A percentile compares a stretch with the other conserved stretches of the same genome.
Conservation (phyloP, 1,140 invertebrate genomes). For the Stegodyphus dumicola region DNA sequence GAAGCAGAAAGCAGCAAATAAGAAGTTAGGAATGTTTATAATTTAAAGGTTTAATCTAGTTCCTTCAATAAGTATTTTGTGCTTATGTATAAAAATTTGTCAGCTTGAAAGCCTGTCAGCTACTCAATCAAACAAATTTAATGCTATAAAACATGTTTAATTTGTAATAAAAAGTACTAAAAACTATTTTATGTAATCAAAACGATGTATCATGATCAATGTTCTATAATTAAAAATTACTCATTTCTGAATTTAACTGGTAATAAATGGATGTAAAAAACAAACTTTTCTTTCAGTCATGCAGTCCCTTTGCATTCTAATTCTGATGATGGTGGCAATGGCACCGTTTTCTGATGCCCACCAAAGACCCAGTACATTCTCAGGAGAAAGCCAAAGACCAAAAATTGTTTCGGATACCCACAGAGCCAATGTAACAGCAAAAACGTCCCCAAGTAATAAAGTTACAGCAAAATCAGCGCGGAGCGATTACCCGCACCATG, state of each 20-base stretch:
- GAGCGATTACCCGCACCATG: constrained; percentile 15
- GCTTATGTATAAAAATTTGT: too few species aligned
- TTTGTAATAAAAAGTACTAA: too few species aligned
- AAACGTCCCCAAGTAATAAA: background rate
- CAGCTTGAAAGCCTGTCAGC: too few species aligned
- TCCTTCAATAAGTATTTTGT: too few species aligned
- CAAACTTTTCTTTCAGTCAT: constrained; percentile 1
- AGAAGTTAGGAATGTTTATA: too few species aligned
- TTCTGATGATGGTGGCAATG: background rate
- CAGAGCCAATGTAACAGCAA: background rate
- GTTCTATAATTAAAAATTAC: background rate
- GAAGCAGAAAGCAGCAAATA: too few species aligned
- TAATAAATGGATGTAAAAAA: background rate
- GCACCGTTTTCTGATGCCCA: background rate
- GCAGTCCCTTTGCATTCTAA: background rate
- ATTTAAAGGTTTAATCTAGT: too few species aligned
- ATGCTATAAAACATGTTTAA: too few species aligned
- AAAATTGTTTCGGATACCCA: background rate
- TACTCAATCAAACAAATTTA: too few species aligned
- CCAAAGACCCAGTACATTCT: background rate
- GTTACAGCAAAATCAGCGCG: constrained; percentile 30
- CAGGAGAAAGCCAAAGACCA: background rate
- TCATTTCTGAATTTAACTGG: background rate
- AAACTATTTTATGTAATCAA: too few species aligned
- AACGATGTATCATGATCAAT: too few species aligned